Conservation (phyloP, 2,888 invertebrate genomes). For the Drosophila merina region DNA sequence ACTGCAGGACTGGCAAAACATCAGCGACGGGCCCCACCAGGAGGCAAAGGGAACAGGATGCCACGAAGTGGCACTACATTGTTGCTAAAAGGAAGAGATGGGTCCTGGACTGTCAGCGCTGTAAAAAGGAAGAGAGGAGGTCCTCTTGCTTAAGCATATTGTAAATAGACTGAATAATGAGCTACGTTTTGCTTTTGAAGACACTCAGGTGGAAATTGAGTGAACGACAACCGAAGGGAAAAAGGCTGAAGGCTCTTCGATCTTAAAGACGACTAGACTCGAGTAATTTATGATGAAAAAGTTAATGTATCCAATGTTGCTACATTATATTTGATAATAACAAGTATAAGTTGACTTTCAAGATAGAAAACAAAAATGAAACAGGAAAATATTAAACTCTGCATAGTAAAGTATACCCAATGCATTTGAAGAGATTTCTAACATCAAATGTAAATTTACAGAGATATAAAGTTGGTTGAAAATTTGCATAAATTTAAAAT, state of each 20-base stretch:
- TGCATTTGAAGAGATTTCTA: slow-evolving; percentile 18
- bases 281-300: not conserved
- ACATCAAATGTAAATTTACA: slow-evolving; percentile 18
- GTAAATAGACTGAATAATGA: slow-evolving; percentile 78
- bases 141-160: slow-evolving; percentile 73
- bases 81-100: slow-evolving; percentile 44
- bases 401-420: slow-evolving; percentile 2
- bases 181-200: slow-evolving; percentile 68
- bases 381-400: too few species aligned
- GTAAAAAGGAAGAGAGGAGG: slow-evolving; percentile 6
- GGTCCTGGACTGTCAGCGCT: not conserved
- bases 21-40: slow-evolving; percentile 22
- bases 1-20: slow-evolving; percentile 58
- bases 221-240: slow-evolving; percentile 12
- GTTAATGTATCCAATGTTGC: not conserved
- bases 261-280: slow-evolving; percentile 24
- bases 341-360: too few species aligned
- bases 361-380: too few species aligned
- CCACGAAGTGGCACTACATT: slow-evolving; percentile 72
- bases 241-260: slow-evolving; percentile 34
- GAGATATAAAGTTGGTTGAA: slow-evolving; percentile 22
- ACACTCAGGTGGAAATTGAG: slow-evolving; percentile 70
- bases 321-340: not conserved
- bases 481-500: slow-evolving; percentile 42
- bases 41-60: slow-evolving; percentile 5